Evolutionary conservation across 2,797 vertebrate species (phyloP).

Genomic region (Sylvia borin): DNA sequence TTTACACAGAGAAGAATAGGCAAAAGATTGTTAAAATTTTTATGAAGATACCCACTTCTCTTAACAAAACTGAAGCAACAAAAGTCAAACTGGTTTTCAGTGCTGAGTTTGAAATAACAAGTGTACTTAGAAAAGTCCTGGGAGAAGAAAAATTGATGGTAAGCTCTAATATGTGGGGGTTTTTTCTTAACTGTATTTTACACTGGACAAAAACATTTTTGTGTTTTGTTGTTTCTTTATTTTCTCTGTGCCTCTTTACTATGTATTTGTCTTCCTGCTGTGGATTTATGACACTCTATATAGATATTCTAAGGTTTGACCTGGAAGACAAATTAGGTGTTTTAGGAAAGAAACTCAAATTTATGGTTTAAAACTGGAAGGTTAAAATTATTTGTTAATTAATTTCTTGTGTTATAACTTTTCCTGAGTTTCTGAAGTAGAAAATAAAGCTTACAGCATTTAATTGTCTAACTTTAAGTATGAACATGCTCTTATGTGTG

Average conservation of each 20-base stretch:
- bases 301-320: background rate
- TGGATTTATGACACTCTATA: background rate
- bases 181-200: background rate
- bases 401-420: background rate
- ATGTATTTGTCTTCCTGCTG: background rate
- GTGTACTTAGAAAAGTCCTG: conserved; percentile 64
- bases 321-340: background rate
- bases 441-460: background rate
- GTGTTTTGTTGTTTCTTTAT: background rate
- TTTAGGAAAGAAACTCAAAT: background rate
- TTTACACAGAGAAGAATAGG: conserved; percentile 65
- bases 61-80: conserved; percentile 72
- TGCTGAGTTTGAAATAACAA: conserved; percentile 64
- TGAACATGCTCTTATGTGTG: rapidly evolving
- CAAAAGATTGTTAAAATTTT: conserved; percentile 73
- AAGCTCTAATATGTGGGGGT: background rate
- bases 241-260: background rate
- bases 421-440: background rate
- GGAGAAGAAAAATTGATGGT: conserved; percentile 71
- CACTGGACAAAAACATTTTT: background rate
- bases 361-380: background rate
- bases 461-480: background rate
- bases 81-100: conserved; percentile 83
- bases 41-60: conserved; percentile 68
- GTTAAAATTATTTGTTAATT: background rate